phyloP scores from a whole-genome alignment of 2,113 vertebrate genomes.

The Rhinolophus sinicus region DNA sequence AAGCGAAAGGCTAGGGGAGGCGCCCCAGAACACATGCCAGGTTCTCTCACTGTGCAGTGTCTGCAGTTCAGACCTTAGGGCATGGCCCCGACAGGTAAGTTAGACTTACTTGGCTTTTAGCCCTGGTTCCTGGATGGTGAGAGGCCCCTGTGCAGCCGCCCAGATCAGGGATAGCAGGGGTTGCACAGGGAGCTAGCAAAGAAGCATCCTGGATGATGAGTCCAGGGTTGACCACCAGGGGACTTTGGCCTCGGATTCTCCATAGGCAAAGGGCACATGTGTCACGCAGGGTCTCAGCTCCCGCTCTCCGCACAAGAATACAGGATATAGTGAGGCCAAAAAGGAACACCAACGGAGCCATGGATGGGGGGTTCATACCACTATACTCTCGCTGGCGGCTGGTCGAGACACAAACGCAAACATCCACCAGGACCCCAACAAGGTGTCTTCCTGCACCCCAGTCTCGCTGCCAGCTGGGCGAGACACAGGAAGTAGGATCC shows the following conservation, averaged over 20 bases:
- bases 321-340: too few species aligned
- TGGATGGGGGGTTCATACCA: too few species aligned
- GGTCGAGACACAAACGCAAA: too few species aligned
- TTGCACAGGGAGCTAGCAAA: not conserved
- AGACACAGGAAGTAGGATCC: too few species aligned
- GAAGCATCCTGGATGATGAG: not conserved
- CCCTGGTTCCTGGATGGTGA: not conserved
- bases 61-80: not conserved
- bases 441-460: too few species aligned
- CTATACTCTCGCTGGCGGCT: too few species aligned
- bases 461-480: too few species aligned
- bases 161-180: not conserved
- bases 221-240: rapidly evolving
- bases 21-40: not conserved
- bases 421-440: too few species aligned
- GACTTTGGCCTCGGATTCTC: not conserved
- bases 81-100: rapidly evolving
- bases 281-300: too few species aligned
- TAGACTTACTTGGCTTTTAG: not conserved
- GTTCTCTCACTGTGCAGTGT: not conserved
- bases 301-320: too few species aligned
- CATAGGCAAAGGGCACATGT: not conserved
- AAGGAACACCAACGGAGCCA: too few species aligned
- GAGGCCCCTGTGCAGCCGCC: not conserved
- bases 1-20: not conserved